Evolutionary conservation across 2,113 vertebrate species (phyloP), one percentile per base, ranked within the genome.

Genomic region (Amphiprion ocellaris): DNA sequence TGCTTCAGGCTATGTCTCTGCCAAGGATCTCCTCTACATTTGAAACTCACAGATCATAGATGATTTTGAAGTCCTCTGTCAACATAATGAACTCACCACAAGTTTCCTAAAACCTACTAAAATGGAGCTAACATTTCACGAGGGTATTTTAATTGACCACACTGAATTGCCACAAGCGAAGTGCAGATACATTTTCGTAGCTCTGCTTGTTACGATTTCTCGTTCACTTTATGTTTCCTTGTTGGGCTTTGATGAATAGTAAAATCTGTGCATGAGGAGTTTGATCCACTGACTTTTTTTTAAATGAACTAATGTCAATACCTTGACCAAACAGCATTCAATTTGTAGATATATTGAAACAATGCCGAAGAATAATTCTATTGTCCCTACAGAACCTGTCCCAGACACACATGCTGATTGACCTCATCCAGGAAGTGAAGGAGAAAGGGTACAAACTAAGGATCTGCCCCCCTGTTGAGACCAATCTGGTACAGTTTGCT

Each of bases 401-500:
- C 81, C 98, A 99, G 91, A 98, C 97, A 50, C 96, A 99, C 10
- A 90, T 98, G 92, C 94, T 99, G 71, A 97, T 94, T 80, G 98
- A 99, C 81, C 87, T 97, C 69, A 96, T 99, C 93, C 95, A 95
- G 82, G 98, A 98, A 86, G 94, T 97, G 76, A 98, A 97, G 94
- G 98, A 98, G 87, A 98, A 97, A 83, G 96, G 96, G 17, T 95
- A 96, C 91, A 97, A 97, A 82, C 82, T 99, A 86, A 97, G 96
- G 94, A 97, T 99, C 91, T 94, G 93, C 90, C 96, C 95, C 23
- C 83, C 89, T 69, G 80, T 92, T 21, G 96, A 97, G 50, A 88
- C 94, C 39, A 96, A 95, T 15, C 68, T 98, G 96, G 98, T 99
- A 94, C 83, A 90, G 39, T 66, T 37, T 52, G 9, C 41, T 50